These are phyloP conservation scores for Saiga tatarica DNA, from an alignment of 2,113 vertebrate species.

Conservation along the genomic window DNA sequence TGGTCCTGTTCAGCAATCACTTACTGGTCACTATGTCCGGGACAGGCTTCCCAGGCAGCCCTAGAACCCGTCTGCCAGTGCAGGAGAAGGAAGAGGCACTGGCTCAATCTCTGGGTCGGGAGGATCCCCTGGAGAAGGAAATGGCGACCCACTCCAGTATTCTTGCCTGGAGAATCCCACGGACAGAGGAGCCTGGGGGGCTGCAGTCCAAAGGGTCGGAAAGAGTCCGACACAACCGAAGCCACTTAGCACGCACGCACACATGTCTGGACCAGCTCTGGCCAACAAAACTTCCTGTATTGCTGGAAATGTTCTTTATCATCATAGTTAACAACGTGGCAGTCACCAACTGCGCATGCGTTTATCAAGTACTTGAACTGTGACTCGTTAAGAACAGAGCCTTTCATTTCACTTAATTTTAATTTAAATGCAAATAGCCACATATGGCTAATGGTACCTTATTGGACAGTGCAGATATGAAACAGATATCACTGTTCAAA, in stretches of 20 bases:
- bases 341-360: not conserved
- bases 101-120: accelerated
- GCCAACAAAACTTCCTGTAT: not conserved
- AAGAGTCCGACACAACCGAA: not conserved
- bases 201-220: not conserved
- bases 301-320: not conserved
- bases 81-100: not conserved
- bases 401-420: not conserved
- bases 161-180: not conserved
- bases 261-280: not conserved
- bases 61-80: not conserved
- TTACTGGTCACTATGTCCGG: not conserved
- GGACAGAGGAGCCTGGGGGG: not conserved
- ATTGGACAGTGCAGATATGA: too few species aligned
- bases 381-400: not conserved
- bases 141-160: not conserved
- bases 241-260: not conserved
- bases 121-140: not conserved
- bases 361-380: not conserved
- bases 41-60: not conserved
- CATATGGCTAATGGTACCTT: not conserved
- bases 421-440: not conserved
- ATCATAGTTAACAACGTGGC: too few species aligned
- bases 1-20: not conserved
- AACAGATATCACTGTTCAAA: not conserved